phyloP scores from a whole-genome alignment of 2,113 vertebrate species.

The Pandion haliaetus region DNA sequence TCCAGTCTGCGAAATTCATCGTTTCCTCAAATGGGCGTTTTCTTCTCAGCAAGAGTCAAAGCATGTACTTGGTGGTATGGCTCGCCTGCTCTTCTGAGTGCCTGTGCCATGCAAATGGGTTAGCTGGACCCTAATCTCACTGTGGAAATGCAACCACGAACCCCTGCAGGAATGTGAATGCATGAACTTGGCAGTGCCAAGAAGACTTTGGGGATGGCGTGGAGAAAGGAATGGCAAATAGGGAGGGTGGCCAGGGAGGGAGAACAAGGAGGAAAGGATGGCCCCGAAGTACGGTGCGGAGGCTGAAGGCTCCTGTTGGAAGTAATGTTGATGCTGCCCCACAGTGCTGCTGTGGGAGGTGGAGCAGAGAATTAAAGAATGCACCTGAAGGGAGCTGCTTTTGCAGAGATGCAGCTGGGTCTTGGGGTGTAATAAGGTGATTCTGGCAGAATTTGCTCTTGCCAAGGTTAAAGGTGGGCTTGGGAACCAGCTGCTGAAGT shows the following conservation, averaged over 20 bases:
- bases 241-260: background rate
- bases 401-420: background rate
- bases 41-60: background rate
- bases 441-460: background rate
- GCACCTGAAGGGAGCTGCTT: background rate
- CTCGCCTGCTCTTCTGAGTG: background rate
- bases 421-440: background rate
- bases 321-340: background rate
- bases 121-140: background rate
- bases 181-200: background rate
- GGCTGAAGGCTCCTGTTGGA: background rate
- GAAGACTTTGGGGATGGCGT: background rate
- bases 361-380: background rate
- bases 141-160: background rate
- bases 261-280: background rate
- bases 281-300: accelerated
- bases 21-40: background rate
- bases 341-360: background rate
- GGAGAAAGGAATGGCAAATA: background rate
- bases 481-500: background rate
- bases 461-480: background rate
- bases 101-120: background rate
- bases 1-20: background rate
- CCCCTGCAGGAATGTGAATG: background rate
- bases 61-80: too few relatives aligned